Evolutionary conservation across 1,140 invertebrate species (phyloP).

Genomic region (Hyles euphorbiae): DNA sequence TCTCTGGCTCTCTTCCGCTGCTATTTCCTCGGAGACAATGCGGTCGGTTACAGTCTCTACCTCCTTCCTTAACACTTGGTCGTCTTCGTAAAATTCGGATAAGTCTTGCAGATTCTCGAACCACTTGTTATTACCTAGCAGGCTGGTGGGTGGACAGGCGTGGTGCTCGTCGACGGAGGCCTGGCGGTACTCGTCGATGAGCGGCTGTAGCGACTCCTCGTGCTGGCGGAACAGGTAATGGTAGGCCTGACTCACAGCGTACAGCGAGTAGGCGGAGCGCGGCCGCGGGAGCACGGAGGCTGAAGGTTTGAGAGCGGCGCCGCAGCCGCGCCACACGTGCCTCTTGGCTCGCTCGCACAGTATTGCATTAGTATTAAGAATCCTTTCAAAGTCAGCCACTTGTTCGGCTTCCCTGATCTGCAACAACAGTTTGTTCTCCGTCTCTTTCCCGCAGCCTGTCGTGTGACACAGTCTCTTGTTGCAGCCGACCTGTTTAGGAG

Average conservation of each 20-base stretch:
- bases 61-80: conserved; percentile 48
- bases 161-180: conserved; percentile 29
- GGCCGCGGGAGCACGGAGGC: conserved; percentile 51
- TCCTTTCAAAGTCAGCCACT: conserved; percentile 76
- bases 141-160: conserved; percentile 30
- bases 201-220: conserved; percentile 61
- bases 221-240: conserved; percentile 65
- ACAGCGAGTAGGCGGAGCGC: conserved; percentile 63
- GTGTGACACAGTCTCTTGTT: conserved; percentile 60
- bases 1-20: conserved; percentile 28
- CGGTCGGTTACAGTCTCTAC: conserved; percentile 55
- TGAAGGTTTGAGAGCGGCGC: conserved; percentile 35
- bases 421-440: conserved; percentile 68
- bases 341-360: conserved; percentile 55
- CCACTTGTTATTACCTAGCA: conserved; percentile 50
- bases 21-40: conserved; percentile 47
- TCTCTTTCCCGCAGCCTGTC: conserved; percentile 53
- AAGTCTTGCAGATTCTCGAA: conserved; percentile 64
- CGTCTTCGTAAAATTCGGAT: conserved; percentile 69
- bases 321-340: conserved; percentile 54
- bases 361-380: conserved; percentile 75
- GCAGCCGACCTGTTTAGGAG: conserved; percentile 61
- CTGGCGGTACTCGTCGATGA: conserved; percentile 51
- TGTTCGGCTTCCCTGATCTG: conserved; percentile 74
- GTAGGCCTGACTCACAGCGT: conserved; percentile 63